Conservation (phyloP, 2,797 vertebrate species). For the Myiotriccus ornatus region DNA sequence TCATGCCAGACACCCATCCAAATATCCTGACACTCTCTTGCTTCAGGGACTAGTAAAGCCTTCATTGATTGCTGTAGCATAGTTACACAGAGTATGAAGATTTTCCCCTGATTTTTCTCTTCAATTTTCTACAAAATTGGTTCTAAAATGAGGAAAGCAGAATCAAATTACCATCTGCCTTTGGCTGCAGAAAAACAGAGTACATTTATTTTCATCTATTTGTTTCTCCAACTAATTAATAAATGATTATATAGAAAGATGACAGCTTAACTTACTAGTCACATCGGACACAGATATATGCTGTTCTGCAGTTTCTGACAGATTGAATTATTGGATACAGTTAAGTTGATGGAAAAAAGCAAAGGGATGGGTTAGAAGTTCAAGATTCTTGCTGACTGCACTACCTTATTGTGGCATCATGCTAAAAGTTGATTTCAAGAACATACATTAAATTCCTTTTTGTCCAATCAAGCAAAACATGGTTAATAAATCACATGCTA, state of each 20-base stretch:
- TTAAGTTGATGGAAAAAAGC: background rate
- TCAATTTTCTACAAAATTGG: background rate
- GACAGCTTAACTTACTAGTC: slow-evolving; percentile 1
- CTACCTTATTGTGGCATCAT: background rate
- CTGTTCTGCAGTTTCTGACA: background rate
- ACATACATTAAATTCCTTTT: background rate
- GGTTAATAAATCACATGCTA: background rate
- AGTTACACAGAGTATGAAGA: background rate
- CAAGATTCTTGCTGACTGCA: slow-evolving; percentile 16
- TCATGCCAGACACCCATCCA: background rate
- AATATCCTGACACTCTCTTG: background rate
- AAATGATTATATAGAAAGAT: background rate
- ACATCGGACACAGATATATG: background rate
- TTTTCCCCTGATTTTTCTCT: background rate
- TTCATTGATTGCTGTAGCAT: background rate
- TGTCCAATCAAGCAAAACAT: background rate
- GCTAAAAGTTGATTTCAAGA: background rate
- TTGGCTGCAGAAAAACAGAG: background rate
- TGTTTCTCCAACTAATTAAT: slow-evolving; percentile 33
- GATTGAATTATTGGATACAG: background rate
- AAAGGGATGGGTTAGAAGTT: background rate
- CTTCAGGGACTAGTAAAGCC: background rate
- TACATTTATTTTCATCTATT: slow-evolving; percentile 15
- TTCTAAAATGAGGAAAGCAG: background rate
- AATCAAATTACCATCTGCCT: background rate